Evolutionary conservation across 2,113 vertebrate species (phyloP).

Genomic region (Lophura nycthemera): DNA sequence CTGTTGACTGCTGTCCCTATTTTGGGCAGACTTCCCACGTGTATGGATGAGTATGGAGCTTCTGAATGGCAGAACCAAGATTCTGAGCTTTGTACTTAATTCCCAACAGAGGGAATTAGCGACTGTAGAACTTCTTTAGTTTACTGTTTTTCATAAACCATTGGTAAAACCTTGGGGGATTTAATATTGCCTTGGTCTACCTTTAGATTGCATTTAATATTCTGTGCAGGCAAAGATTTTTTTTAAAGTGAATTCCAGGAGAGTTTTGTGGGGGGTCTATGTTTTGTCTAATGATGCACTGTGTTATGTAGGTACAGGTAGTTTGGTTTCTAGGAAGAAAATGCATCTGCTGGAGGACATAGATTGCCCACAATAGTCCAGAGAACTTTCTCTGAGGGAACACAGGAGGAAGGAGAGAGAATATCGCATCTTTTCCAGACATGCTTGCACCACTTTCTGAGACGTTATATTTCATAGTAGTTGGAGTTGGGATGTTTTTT

Average conservation of each 20-base stretch:
- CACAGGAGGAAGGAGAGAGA: neutral
- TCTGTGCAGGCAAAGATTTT: neutral
- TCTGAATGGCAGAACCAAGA: neutral
- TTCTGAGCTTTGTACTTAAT: neutral
- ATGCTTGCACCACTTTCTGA: neutral
- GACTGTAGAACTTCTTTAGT: neutral
- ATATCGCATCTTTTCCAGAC: neutral
- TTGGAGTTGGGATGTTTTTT: neutral
- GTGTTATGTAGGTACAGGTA: neutral
- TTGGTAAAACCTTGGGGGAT: neutral
- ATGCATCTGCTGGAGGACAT: neutral
- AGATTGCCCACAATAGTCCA: neutral
- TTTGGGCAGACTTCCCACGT: rapidly evolving
- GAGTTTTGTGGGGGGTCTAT: neutral
- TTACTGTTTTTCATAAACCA: neutral
- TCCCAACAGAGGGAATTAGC: neutral
- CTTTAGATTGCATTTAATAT: rapidly evolving
- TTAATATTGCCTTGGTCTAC: neutral
- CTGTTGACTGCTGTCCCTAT: rapidly evolving
- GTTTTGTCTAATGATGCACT: neutral
- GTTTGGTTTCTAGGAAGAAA: neutral
- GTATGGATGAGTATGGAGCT: neutral
- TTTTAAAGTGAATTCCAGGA: neutral
- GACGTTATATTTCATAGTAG: neutral
- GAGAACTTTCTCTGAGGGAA: neutral